A percentile compares a stretch with the other conserved stretches of the same genome.
phyloP scores from a whole-genome alignment of 2,888 invertebrate species.

The Catocala nupta region DNA sequence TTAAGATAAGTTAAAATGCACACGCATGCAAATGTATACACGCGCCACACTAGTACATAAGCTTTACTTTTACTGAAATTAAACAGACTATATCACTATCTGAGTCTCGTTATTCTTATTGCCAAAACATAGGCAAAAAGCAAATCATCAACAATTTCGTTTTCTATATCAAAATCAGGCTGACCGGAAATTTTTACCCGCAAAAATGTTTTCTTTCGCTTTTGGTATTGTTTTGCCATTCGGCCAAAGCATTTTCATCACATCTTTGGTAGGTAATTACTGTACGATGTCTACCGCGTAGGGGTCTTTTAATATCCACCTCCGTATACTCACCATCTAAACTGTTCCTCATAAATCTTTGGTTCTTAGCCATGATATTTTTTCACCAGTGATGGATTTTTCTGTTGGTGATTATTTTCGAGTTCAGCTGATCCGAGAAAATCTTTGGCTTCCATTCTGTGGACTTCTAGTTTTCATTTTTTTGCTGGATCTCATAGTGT shows the following conservation, averaged over 20 bases:
- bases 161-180: no score
- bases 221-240: no score
- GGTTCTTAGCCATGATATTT: conserved; percentile 22
- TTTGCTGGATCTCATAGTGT: conserved; percentile 27
- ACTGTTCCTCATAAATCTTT: conserved; percentile 5
- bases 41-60: no score
- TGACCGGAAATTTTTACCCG: no score
- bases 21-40: no score
- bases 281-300: conserved; percentile 9
- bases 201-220: no score
- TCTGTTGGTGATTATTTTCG: conserved; percentile 26
- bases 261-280: background rate
- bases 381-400: conserved; percentile 25
- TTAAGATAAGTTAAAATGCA: no score
- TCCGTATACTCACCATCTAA: conserved; percentile 1
- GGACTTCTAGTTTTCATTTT: conserved; percentile 31
- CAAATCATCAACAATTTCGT: background rate
- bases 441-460: conserved; percentile 29
- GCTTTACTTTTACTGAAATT: no score
- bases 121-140: no score
- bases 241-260: no score
- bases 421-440: conserved; percentile 24
- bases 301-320: conserved; percentile 20
- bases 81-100: no score
- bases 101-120: no score